Evolutionary conservation across 2,888 invertebrate species (phyloP).

Genomic region (Bedellia somnulentella): DNA sequence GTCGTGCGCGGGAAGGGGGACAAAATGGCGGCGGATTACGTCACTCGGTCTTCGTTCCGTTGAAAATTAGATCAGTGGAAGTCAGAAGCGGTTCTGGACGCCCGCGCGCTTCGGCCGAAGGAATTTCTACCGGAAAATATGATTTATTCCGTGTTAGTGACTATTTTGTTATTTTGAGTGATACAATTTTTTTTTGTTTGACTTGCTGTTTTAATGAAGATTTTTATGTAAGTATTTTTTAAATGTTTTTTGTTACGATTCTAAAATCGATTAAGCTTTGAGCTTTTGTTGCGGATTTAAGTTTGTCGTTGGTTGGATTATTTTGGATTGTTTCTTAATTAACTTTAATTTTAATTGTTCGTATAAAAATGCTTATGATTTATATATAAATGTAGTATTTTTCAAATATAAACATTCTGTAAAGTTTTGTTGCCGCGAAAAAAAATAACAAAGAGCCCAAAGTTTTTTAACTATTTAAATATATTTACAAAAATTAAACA

Average conservation of each 20-base stretch:
- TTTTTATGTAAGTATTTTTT: constrained; percentile 3
- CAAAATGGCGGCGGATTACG: constrained; percentile 49
- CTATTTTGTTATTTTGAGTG: constrained; percentile 18
- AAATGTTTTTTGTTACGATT: not conserved
- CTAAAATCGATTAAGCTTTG: constrained; percentile 1
- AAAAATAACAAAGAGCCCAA: not conserved
- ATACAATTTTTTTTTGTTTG: constrained; percentile 15
- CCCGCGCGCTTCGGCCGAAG: constrained; percentile 7
- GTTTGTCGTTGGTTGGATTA: constrained; percentile 1
- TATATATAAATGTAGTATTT: not conserved
- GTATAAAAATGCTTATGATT: not conserved
- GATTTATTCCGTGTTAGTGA: constrained; percentile 21
- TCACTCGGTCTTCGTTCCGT: constrained; percentile 42
- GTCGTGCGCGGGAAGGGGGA: constrained; percentile 15
- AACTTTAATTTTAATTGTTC: not conserved
- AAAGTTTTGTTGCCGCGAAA: not conserved
- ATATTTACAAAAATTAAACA: too few species aligned
- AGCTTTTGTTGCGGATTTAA: constrained; percentile 3
- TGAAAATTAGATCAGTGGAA: constrained; percentile 53
- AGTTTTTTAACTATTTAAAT: too few species aligned
- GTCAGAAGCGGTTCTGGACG: constrained; percentile 25
- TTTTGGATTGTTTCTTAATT: not conserved
- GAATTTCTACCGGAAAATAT: constrained; percentile 2
- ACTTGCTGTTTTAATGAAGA: not conserved
- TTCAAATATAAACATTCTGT: not conserved